Percentiles rank a stretch among this genome's conserved stretches.
Conservation (phyloP, 2,113 vertebrate species). For the Thomomys bottae region DNA sequence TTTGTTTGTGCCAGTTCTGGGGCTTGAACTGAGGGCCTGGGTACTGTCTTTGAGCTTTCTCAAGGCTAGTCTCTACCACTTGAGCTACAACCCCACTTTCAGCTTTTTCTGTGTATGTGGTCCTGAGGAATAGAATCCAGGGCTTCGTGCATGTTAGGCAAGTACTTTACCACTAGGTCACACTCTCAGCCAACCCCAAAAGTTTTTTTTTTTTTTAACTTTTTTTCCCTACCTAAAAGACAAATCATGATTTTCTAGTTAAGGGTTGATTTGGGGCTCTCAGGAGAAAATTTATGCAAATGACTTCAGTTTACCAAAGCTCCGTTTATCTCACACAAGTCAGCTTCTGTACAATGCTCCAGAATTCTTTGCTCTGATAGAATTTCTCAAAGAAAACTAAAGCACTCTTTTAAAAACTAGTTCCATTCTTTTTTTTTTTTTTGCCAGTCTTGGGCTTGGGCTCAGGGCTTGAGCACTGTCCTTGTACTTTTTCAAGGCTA, state of each 20-base stretch:
- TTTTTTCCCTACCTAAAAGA: conserved; percentile 29
- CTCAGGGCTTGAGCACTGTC: too few species aligned
- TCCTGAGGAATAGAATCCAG: too few species aligned
- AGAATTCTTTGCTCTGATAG: neutral
- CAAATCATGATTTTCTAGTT: neutral
- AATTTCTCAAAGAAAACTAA: neutral
- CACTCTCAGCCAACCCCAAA: neutral
- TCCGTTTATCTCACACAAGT: neutral
- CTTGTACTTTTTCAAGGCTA: too few species aligned
- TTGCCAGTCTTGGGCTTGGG: too few species aligned
- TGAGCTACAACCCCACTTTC: too few species aligned
- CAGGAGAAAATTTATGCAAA: neutral
- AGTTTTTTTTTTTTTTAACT: neutral
- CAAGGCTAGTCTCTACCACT: too few species aligned
- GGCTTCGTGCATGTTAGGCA: too few species aligned
- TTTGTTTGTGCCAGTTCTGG: too few species aligned
- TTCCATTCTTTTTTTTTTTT: neutral
- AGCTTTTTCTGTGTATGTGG: too few species aligned
- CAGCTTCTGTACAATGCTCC: neutral
- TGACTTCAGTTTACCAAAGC: neutral
- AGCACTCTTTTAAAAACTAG: neutral
- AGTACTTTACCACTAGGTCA: too few species aligned
- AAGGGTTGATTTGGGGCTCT: neutral
- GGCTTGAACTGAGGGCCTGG: too few species aligned
- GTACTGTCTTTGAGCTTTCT: too few species aligned